phyloP scores from a whole-genome alignment of 2,888 invertebrate genomes.

The Pardosa pseudoannulata region DNA sequence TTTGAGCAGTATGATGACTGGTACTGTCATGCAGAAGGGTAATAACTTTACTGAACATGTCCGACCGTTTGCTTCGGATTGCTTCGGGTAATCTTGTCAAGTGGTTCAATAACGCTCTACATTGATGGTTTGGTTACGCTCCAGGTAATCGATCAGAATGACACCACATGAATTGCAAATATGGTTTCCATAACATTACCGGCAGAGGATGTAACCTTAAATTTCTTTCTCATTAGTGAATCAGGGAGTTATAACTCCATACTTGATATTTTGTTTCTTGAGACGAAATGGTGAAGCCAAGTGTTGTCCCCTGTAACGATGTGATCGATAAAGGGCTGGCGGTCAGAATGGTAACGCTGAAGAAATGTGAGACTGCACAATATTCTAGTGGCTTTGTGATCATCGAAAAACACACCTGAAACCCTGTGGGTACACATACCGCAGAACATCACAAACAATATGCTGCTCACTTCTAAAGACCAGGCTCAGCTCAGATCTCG shows the following conservation, averaged over 20 bases:
- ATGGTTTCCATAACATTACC: slow-evolving; percentile 16
- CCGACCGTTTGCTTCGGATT: no score
- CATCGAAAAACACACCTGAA: slow-evolving; percentile 21
- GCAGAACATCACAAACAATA: slow-evolving; percentile 33
- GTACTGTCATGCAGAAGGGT: no score
- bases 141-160: no score
- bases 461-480: slow-evolving; percentile 17
- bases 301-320: slow-evolving; percentile 30
- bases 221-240: slow-evolving; percentile 19
- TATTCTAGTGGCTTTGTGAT: slow-evolving; percentile 25
- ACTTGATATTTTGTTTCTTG: background rate
- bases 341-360: slow-evolving; percentile 26
- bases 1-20: no score
- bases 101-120: no score
- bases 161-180: no score
- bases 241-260: slow-evolving; percentile 17
- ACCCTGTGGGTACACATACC: slow-evolving; percentile 28
- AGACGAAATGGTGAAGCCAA: slow-evolving; percentile 26
- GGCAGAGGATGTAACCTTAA: background rate
- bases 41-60: background rate
- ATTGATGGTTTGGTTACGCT: no score
- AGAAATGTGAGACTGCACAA: slow-evolving; percentile 28
- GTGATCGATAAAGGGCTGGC: slow-evolving; percentile 30
- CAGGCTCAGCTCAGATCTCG: slow-evolving; percentile 24
- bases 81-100: no score